Conservation (phyloP, 2,888 invertebrate genomes). For the Andrena camellia region DNA sequence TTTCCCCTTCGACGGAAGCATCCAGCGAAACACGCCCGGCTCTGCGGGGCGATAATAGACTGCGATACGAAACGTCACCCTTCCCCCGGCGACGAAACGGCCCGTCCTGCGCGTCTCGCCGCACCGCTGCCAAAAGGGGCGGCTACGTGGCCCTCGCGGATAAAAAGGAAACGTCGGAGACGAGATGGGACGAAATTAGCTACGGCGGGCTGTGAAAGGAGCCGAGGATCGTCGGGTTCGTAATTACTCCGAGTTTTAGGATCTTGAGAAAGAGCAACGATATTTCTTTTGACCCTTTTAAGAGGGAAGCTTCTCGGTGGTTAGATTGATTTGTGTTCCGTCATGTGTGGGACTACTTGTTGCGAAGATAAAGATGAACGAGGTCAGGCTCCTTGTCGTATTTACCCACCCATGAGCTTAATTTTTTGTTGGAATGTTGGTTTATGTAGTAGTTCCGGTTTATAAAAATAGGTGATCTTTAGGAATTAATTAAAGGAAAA, state of each 20-base stretch:
- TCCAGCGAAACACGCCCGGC: conserved; percentile 57
- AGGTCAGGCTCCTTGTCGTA: background rate
- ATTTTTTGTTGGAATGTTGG: too few relatives aligned
- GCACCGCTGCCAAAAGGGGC: conserved; percentile 42
- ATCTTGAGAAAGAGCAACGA: background rate
- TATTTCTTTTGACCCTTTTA: background rate
- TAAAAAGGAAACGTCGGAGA: conserved; percentile 36
- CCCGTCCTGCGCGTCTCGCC: conserved; percentile 25
- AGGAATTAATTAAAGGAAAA: too few relatives aligned
- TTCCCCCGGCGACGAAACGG: conserved; percentile 18
- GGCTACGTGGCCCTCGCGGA: conserved; percentile 1
- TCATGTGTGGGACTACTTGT: background rate
- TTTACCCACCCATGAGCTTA: background rate
- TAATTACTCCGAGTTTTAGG: conserved; percentile 29
- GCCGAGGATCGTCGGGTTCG: conserved; percentile 17
- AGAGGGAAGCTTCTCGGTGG: background rate
- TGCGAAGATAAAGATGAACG: background rate
- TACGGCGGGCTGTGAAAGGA: conserved; percentile 24
- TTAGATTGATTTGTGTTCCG: conserved; percentile 5
- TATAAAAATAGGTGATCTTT: too few relatives aligned
- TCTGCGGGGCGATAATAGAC: conserved; percentile 64
- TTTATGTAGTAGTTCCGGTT: too few relatives aligned
- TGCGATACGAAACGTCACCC: conserved; percentile 54
- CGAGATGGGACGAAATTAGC: conserved; percentile 41
- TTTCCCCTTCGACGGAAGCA: conserved; percentile 71